Conservation (phyloP, 2,113 vertebrate genomes). For the Apodemus speciosus region DNA sequence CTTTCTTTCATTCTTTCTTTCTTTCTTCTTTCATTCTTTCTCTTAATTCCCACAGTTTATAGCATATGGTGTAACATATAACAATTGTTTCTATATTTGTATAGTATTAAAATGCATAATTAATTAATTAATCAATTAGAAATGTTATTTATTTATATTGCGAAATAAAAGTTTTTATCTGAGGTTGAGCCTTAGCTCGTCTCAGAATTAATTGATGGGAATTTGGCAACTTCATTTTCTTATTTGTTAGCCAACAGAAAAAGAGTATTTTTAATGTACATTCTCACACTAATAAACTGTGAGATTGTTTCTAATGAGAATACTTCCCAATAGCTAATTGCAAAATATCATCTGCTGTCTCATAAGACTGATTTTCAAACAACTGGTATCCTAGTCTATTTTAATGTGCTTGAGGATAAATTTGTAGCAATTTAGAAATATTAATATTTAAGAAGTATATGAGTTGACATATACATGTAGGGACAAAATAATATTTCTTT, state of each 20-base stretch:
- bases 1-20: too few species aligned
- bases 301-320: constrained; percentile 27
- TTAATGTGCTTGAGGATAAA: constrained; percentile 44
- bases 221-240: neutral
- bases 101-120: neutral
- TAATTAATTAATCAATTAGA: neutral
- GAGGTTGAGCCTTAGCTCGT: neutral
- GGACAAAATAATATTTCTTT: constrained; percentile 35
- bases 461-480: constrained; percentile 6
- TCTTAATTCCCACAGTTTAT: neutral
- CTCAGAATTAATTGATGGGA: neutral
- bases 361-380: constrained; percentile 45
- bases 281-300: constrained; percentile 16
- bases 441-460: constrained; percentile 25
- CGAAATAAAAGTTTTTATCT: constrained; percentile 7
- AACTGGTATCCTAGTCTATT: neutral
- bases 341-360: constrained; percentile 10
- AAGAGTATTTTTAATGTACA: neutral
- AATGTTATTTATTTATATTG: neutral
- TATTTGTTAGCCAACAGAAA: neutral
- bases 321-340: neutral
- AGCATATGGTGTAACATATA: neutral
- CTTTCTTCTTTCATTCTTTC: too few species aligned
- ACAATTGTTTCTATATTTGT: neutral
- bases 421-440: constrained; percentile 61